Evolutionary conservation across 2,797 vertebrate genomes (phyloP), one percentile per base, ranked within the genome.

Genomic region (Bovichtus diacanthus): DNA sequence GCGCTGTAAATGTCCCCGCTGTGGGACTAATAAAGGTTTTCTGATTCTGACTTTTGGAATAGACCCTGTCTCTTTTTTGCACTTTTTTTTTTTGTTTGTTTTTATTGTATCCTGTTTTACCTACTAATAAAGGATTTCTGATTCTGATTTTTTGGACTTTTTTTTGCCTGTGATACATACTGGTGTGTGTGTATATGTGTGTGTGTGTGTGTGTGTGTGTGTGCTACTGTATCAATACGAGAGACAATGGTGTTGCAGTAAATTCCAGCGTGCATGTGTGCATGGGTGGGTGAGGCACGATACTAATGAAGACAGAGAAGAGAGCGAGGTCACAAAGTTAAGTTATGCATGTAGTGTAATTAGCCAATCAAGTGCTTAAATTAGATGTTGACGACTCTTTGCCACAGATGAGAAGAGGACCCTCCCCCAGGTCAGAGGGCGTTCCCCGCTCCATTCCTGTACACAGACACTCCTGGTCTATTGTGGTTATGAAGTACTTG

Each of bases 271-370:
- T 43, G 27, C 2, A 44, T 63, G 9, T 47, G 16, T 51, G 36
- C 36, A 58, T 19, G 18, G 25, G 27, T 63, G 58, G 65, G 58
- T 46, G 29, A 69, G 31, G 54, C 38, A 53, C 36, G 44, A 70
- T 73, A 75, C 84, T 83, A 51, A 51, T 46, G 75, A 74, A 75
- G 76, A 78, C 68, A 67, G 68, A 78, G 74, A 70, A 72, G 29
- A n/a, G 27, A 68, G 59, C 1, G 10, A 76, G 78, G 78, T 85
- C 77, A 74, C 68, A 74, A 46, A 74, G 81, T 78, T 92, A 87
- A 94, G 92, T 95, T 91, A 92, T 93, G 88, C 88, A 93, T 93
- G 83, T 87, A 83, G 87, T 87, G 69, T 90, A 90, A 93, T 94
- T 91, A 90, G 76, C 84, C 80, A 50, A 92, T 91, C 67, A 88